Evolutionary conservation across 1,140 invertebrate genomes (phyloP).

Genomic region (Drosophila saltans): DNA sequence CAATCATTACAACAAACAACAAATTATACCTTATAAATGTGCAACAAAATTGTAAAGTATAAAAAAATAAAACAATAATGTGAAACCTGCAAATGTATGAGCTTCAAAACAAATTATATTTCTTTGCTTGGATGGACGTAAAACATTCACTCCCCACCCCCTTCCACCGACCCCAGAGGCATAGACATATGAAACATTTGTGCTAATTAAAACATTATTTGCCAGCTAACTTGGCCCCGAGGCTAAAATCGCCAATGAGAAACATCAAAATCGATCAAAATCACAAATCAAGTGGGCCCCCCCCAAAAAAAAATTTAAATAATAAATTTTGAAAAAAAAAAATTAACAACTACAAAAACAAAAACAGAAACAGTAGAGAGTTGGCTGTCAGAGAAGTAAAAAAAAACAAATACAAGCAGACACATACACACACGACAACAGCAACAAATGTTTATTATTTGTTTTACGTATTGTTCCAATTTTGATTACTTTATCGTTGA

Average conservation of each 20-base stretch:
- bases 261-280: conserved; percentile 30
- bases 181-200: conserved; percentile 10
- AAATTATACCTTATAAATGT: conserved; percentile 9
- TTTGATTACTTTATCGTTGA: conserved; percentile 49
- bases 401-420: conserved; percentile 7
- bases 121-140: conserved; percentile 12
- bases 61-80: neutral
- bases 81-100: conserved; percentile 11
- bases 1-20: neutral
- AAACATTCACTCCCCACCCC: neutral
- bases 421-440: neutral
- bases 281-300: conserved; percentile 47
- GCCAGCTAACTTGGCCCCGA: conserved; percentile 51
- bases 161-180: neutral
- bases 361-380: conserved; percentile 46
- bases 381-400: conserved; percentile 45
- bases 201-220: conserved; percentile 63
- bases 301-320: conserved; percentile 3
- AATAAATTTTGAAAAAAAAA: conserved; percentile 1
- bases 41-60: neutral
- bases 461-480: conserved; percentile 57
- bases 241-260: conserved; percentile 28
- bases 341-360: neutral
- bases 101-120: conserved; percentile 21
- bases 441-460: conserved; percentile 45